Evolutionary conservation across 2,113 vertebrate species (phyloP).

Genomic region (Terrapene triunguis): DNA sequence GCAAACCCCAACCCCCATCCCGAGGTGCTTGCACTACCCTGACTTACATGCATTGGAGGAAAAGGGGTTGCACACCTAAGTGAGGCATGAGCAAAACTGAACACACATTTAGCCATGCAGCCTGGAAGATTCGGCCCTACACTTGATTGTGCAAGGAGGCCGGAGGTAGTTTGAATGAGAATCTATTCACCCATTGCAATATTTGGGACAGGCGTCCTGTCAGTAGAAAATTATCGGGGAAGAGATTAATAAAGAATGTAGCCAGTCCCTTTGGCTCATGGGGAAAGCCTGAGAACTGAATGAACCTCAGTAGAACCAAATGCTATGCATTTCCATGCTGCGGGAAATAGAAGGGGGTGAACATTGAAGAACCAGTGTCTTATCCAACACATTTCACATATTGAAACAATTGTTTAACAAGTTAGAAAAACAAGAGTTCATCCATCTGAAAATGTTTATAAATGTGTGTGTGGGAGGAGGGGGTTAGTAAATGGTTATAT

Average conservation of each 20-base stretch:
- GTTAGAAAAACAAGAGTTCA: not conserved
- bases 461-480: not conserved
- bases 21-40: not conserved
- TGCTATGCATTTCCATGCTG: not conserved
- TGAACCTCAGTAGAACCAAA: not conserved
- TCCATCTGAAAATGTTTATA: not conserved
- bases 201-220: not conserved
- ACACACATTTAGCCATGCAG: fast-evolving
- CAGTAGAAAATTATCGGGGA: not conserved
- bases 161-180: not conserved
- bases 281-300: not conserved
- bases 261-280: not conserved
- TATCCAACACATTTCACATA: not conserved
- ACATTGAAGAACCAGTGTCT: not conserved
- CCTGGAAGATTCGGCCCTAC: not conserved
- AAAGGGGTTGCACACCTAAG: not conserved
- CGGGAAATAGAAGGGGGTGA: not conserved
- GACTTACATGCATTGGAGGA: not conserved
- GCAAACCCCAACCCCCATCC: not conserved
- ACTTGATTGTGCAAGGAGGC: not conserved
- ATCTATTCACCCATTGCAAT: not conserved
- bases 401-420: not conserved
- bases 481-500: not conserved
- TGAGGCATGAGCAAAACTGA: fast-evolving
- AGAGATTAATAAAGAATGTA: not conserved